These are phyloP conservation scores for Dicrostonyx torquatus DNA, from an alignment of 2,797 vertebrate genomes.

Conservation along the genomic window DNA sequence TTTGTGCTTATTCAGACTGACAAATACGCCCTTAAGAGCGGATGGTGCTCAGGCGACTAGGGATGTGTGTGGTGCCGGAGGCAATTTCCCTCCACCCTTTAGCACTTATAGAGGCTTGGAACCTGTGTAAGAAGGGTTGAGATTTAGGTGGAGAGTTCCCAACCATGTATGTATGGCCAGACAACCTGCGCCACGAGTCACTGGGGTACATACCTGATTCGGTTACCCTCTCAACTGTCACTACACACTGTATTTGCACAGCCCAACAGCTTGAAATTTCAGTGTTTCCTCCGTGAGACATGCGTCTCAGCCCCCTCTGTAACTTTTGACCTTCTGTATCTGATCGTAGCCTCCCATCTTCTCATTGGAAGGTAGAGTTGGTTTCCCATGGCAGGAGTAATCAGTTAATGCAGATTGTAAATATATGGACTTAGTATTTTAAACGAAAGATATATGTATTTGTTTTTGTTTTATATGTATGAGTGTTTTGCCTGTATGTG, in stretches of 20 bases:
- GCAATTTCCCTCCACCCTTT: neutral
- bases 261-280: accelerated
- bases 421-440: neutral
- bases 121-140: accelerated
- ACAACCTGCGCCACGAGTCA: neutral
- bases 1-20: conserved; percentile 76
- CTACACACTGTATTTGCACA: accelerated
- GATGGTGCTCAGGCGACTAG: conserved; percentile 51
- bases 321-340: neutral
- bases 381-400: neutral
- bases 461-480: neutral
- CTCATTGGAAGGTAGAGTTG: too few relatives aligned
- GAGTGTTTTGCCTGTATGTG: neutral
- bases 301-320: accelerated
- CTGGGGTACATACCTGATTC: accelerated
- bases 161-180: neutral
- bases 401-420: accelerated
- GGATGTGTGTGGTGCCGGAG: neutral
- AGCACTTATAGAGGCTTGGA: accelerated
- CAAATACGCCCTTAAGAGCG: conserved; percentile 66
- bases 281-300: accelerated
- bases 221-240: accelerated
- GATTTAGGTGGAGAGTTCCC: too few relatives aligned
- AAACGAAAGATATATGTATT: neutral
- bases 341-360: neutral